Evolutionary conservation across 2,888 invertebrate species (phyloP), one percentile per base, ranked within the genome.

Genomic region (Yponomeuta malinellus): DNA sequence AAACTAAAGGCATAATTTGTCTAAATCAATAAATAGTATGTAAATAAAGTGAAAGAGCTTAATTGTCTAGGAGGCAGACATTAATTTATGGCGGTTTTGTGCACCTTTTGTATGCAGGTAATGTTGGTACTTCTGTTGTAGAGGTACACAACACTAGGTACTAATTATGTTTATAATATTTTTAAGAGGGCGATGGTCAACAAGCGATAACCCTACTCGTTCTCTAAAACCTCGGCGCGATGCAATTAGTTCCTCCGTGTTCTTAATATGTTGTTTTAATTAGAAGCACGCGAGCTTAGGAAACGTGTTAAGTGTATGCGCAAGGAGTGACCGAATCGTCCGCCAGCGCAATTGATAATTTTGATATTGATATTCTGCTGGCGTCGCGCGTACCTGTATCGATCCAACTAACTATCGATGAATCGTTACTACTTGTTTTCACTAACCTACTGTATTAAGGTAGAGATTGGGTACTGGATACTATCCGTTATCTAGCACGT

Each of bases 231-330:
- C 68, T 68, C 68, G 68, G 52, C 52, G 23, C 29, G n/a, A 33
- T 48, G 29, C 43, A 68, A 68, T 68, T 68, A 68, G 52, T 68
- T 71, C 71, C 66, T 31, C 63, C 52, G 71, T 71, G 73, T 72
- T 70, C 73, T 72, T 77, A 78, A 83, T 80, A 81, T 77, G 78
- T 80, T 78, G 79, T 74, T 79, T 78, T 84, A 82, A 86, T 86
- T 86, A 85, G 73, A 70, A 74, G 73, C 87, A 87, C 85, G 87
- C 85, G 78, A 85, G 76, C 75, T 78, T 76, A 77, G 72, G 79
- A 78, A 78, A 77, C 73, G 67, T 71, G 70, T 65, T 48, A 52
- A 52, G 52, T 37, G 48, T 68, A 52, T 52, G 68, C 68, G 68
- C 31, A n/a, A 15, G 37, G 37, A 37, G 37, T 37, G n/a, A 37